Evolutionary conservation across 2,113 vertebrate genomes (phyloP).

Genomic region (Oncorhynchus clarkii): DNA sequence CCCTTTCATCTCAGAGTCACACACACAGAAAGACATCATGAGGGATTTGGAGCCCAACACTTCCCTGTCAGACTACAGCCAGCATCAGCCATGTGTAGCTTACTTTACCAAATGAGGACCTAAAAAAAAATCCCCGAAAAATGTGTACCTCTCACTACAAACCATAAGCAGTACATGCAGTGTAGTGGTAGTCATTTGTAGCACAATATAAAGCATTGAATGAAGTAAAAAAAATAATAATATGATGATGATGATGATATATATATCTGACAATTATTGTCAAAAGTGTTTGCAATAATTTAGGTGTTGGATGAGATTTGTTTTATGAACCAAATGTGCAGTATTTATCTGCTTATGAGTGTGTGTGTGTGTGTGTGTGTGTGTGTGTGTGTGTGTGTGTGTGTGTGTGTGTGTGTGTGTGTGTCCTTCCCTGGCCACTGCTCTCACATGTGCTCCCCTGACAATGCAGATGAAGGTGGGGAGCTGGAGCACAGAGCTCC

Average conservation of each 20-base stretch:
- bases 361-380: neutral
- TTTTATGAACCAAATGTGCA: neutral
- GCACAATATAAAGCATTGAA: neutral
- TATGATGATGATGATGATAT: too few species aligned
- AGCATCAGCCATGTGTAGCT: neutral
- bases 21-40: constrained; percentile 1
- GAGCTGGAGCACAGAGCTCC: constrained; percentile 45
- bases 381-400: neutral
- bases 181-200: neutral
- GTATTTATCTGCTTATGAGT: neutral
- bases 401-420: neutral
- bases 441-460: constrained; percentile 19
- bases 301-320: neutral
- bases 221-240: constrained; percentile 2
- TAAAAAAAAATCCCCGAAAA: too few species aligned
- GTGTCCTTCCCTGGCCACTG: neutral
- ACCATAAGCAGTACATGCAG: neutral
- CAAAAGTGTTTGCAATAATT: neutral
- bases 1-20: constrained; percentile 12
- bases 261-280: neutral
- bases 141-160: neutral
- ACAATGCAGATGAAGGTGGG: constrained; percentile 41
- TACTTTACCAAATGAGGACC: too few species aligned
- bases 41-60: neutral
- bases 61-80: neutral